Percentiles rank a stretch among this genome's conserved stretches.
Conservation (phyloP, 2,797 vertebrate genomes). For the Lithobates sylvaticus region DNA sequence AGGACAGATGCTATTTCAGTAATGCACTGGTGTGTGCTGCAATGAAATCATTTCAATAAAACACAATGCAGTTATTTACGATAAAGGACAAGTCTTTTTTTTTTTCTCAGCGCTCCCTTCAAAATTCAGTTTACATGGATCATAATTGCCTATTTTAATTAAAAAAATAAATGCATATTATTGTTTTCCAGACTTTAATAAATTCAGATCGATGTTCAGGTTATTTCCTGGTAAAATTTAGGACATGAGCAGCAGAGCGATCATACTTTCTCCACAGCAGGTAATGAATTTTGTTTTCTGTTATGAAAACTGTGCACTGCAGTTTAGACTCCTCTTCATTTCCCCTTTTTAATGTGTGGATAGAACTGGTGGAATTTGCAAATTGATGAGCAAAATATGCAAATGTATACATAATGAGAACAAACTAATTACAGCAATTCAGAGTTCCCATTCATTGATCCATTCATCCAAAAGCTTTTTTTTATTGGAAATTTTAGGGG, state of each 20-base stretch:
- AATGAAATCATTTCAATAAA: not conserved
- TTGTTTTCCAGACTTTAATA: slow-evolving; percentile 40
- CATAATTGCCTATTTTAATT: not conserved
- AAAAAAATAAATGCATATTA: slow-evolving; percentile 17
- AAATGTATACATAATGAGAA: slow-evolving; percentile 59
- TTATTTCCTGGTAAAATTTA: slow-evolving; percentile 25
- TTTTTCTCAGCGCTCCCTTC: not conserved
- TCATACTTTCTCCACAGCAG: slow-evolving; percentile 16
- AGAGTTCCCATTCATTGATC: slow-evolving; percentile 47
- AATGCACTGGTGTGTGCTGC: slow-evolving; percentile 1
- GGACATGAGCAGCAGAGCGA: slow-evolving; percentile 31
- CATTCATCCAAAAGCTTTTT: slow-evolving; percentile 57
- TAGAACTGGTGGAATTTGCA: slow-evolving; percentile 36
- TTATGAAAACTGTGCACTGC: slow-evolving; percentile 19
- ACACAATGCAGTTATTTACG: not conserved
- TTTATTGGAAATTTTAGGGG: slow-evolving; percentile 33
- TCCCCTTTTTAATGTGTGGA: slow-evolving; percentile 23
- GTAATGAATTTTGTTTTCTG: slow-evolving; percentile 44
- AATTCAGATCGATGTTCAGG: slow-evolving; percentile 37
- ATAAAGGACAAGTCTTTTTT: not conserved
- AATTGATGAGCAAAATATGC: slow-evolving; percentile 54
- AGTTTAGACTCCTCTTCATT: slow-evolving; percentile 32
- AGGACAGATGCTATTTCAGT: not conserved
- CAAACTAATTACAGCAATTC: slow-evolving; percentile 57
- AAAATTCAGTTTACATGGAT: not conserved